phyloP scores from a whole-genome alignment of 2,888 invertebrate genomes.

The Caenorhabditis parvicauda region DNA sequence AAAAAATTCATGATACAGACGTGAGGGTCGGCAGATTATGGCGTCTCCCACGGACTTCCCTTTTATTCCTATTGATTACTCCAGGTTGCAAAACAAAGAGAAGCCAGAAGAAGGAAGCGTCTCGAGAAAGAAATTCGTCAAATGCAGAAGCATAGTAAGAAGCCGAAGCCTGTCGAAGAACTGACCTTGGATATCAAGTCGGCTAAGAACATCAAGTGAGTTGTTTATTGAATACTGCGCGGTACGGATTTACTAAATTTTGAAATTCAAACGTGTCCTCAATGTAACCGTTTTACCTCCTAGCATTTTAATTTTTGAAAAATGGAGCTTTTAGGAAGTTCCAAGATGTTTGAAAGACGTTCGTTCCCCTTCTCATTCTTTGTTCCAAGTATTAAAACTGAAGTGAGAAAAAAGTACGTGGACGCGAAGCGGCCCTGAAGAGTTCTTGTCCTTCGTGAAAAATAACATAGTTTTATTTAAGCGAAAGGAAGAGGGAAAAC shows the following conservation, averaged over 20 bases:
- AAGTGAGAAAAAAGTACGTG: background rate
- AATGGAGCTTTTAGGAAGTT: too few species aligned
- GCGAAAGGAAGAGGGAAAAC: too few species aligned
- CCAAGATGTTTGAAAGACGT: too few species aligned
- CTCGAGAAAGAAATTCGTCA: slow-evolving; percentile 77
- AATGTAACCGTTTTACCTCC: too few species aligned
- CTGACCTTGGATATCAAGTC: slow-evolving; percentile 68
- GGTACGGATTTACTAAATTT: background rate
- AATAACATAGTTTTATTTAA: slow-evolving; percentile 5
- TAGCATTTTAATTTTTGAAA: background rate
- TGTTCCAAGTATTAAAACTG: too few species aligned
- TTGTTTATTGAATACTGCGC: background rate
- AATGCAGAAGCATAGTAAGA: slow-evolving; percentile 77
- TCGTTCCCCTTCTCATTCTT: too few species aligned
- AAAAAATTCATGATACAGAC: too few species aligned
- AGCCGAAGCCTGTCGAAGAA: slow-evolving; percentile 87
- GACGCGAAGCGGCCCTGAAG: background rate
- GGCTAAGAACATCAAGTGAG: slow-evolving; percentile 53
- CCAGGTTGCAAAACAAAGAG: slow-evolving; percentile 74
- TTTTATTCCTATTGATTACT: too few species aligned
- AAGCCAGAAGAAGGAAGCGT: slow-evolving; percentile 78
- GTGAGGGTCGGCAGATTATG: too few species aligned
- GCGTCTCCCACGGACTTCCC: too few species aligned
- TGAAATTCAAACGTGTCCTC: background rate
- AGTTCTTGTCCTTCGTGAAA: too few species aligned